Conservation (phyloP, 2,797 vertebrate genomes). For the Propithecus perrieri region DNA sequence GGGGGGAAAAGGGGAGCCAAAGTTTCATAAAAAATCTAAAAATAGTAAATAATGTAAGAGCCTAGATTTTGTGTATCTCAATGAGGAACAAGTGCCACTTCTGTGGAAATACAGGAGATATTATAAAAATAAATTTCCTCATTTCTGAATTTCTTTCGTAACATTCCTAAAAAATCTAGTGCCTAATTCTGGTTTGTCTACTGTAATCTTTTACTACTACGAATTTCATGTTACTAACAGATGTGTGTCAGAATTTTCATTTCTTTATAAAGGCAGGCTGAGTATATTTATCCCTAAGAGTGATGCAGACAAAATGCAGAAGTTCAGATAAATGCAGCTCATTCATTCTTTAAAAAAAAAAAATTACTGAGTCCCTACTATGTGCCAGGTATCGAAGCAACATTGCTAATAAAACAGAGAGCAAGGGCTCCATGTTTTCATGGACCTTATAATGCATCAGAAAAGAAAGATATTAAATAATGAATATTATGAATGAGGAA, state of each 20-base stretch:
- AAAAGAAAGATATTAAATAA: background rate
- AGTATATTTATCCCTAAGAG: background rate
- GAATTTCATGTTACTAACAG: background rate
- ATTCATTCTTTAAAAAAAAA: background rate
- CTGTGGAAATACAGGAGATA: background rate
- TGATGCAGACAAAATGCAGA: background rate
- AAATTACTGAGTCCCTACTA: background rate
- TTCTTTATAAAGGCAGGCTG: conserved; percentile 25
- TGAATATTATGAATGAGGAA: conserved; percentile 19
- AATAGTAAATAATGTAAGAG: background rate
- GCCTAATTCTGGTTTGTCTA: background rate
- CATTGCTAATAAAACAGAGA: background rate
- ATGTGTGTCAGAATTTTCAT: background rate
- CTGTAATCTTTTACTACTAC: background rate
- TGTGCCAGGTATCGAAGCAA: background rate
- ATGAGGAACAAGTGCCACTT: background rate
- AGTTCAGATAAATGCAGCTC: background rate
- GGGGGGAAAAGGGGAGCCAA: background rate
- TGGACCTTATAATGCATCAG: background rate
- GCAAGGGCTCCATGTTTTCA: background rate
- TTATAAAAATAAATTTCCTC: conserved; percentile 4
- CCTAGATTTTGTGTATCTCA: background rate
- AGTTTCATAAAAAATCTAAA: conserved; percentile 5
- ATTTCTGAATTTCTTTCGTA: background rate
- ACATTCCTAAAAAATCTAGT: background rate